Percentiles rank a stretch among this genome's conserved stretches.
phyloP scores from a whole-genome alignment of 2,888 invertebrate species.

The Drosophila limbata region DNA sequence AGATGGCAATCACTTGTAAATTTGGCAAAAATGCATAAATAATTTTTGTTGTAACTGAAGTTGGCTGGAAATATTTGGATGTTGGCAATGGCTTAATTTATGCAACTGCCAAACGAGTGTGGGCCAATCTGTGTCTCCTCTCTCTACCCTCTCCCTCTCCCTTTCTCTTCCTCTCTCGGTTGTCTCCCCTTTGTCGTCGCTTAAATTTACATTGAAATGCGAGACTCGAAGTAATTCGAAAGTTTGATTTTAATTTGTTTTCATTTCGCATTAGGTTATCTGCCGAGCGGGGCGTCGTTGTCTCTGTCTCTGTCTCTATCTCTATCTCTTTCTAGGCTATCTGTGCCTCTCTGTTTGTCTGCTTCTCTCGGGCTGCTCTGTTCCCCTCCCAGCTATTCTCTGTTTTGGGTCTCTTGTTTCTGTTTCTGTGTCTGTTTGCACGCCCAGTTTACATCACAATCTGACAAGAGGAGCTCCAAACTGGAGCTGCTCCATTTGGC shows the following conservation, averaged over 20 bases:
- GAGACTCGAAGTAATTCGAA: slow-evolving; percentile 82
- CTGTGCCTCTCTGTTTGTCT: slow-evolving; percentile 3
- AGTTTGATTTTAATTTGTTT: slow-evolving; percentile 83
- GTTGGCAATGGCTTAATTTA: slow-evolving; percentile 61
- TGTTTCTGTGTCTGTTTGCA: slow-evolving; percentile 66
- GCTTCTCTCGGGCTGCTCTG: slow-evolving; percentile 15
- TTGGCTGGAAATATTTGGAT: slow-evolving; percentile 26
- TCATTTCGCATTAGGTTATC: slow-evolving; percentile 82
- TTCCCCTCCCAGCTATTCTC: slow-evolving; percentile 1
- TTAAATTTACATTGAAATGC: slow-evolving; percentile 82
- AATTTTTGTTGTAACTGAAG: slow-evolving; percentile 4
- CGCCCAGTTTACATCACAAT: slow-evolving; percentile 78
- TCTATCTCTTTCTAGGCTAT: slow-evolving; percentile 3
- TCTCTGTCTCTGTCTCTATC: slow-evolving; percentile 5
- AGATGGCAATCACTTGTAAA: slow-evolving; percentile 8
- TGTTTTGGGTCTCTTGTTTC: neutral
- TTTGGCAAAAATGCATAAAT: slow-evolving; percentile 3
- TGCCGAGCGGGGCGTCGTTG: slow-evolving; percentile 29
- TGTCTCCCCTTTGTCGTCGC: slow-evolving; percentile 64
- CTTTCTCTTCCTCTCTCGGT: slow-evolving; percentile 2
- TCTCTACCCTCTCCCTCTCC: neutral
- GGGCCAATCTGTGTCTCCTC: slow-evolving; percentile 28
- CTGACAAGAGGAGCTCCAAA: slow-evolving; percentile 58
- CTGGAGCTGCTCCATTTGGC: slow-evolving; percentile 68
- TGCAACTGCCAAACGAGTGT: slow-evolving; percentile 46